A percentile compares a stretch with the other conserved stretches of the same genome.
Evolutionary conservation across 2,113 vertebrate genomes (phyloP).

Genomic region (Gymnobelideus leadbeateri): DNA sequence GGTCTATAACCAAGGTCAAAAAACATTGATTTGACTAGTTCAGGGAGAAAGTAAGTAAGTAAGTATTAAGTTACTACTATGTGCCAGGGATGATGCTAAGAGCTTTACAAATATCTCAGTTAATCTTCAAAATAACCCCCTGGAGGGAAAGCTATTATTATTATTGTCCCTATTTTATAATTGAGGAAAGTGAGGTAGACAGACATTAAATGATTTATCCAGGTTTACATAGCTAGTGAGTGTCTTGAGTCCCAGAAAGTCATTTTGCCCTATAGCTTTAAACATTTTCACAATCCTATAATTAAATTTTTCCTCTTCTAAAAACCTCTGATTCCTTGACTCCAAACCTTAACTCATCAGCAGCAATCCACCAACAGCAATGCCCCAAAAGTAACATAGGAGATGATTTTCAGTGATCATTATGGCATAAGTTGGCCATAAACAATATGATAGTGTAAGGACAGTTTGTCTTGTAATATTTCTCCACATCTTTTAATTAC

Average conservation of each 20-base stretch:
- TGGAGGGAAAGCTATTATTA: neutral
- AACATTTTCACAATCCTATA: neutral
- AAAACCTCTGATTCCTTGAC: neutral
- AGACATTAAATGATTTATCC: neutral
- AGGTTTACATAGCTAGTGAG: too few relatives aligned
- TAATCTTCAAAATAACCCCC: neutral
- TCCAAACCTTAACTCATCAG: neutral
- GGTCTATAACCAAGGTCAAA: neutral
- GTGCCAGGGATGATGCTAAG: too few relatives aligned
- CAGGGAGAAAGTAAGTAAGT: neutral
- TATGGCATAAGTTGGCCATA: neutral
- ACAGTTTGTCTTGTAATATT: neutral
- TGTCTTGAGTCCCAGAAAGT: neutral
- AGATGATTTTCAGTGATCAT: neutral
- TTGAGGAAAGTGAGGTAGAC: neutral
- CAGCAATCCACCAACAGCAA: neutral
- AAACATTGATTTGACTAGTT: neutral
- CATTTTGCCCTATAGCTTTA: neutral
- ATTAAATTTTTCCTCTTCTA: neutral
- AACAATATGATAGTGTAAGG: neutral
- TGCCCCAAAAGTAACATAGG: neutral
- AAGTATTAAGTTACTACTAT: neutral
- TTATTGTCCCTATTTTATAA: neutral
- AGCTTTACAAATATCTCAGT: neutral
- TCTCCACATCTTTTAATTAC: neutral